Conservation (phyloP, 2,797 vertebrate species). For the Iguana delicatissima region DNA sequence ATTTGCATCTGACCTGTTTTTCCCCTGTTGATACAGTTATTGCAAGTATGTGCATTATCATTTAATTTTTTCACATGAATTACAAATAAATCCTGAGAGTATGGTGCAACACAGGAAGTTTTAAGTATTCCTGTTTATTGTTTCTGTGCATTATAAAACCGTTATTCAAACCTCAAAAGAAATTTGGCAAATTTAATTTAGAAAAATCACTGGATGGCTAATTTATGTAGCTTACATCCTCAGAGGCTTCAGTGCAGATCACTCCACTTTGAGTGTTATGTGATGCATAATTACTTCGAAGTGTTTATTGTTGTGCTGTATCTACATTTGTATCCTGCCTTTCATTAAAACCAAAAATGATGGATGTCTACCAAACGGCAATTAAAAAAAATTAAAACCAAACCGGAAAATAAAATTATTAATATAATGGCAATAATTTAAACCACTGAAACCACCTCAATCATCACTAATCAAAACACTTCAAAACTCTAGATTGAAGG, state of each 20-base stretch:
- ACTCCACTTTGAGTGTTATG: no score
- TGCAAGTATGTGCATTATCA: background rate
- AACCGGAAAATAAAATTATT: no score
- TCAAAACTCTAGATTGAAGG: no score
- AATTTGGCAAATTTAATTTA: background rate
- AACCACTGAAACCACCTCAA: no score
- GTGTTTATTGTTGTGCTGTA: background rate
- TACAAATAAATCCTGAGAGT: background rate
- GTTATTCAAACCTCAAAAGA: background rate
- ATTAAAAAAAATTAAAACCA: no score
- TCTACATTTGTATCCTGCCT: no score
- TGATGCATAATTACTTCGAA: background rate
- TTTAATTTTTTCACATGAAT: background rate
- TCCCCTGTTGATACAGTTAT: background rate
- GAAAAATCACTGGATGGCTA: background rate
- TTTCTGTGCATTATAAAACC: background rate
- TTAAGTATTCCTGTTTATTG: background rate
- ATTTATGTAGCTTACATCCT: no score
- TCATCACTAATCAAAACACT: no score
- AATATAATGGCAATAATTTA: no score
- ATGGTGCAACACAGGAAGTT: background rate
- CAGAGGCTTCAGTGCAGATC: fast-evolving
- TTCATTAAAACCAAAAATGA: no score
- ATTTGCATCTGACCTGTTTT: background rate
- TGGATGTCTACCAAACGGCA: no score